Evolutionary conservation across 2,113 vertebrate species (phyloP).

Genomic region (Pimephales promelas): DNA sequence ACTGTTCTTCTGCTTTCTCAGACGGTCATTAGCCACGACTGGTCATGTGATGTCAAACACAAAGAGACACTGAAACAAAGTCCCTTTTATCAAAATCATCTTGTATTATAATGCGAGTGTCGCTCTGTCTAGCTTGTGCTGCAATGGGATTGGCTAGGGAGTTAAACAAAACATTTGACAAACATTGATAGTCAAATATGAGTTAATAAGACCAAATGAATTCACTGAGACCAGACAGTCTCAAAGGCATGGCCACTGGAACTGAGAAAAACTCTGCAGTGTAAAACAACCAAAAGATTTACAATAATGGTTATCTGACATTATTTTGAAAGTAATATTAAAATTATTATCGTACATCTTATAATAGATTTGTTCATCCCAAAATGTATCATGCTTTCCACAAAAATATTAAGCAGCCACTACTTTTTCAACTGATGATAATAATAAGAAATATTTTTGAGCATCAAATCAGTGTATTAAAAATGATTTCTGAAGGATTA

Average conservation of each 20-base stretch:
- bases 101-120: not conserved
- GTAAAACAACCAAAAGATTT: not conserved
- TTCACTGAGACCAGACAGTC: not conserved
- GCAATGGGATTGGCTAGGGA: not conserved
- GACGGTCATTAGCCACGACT: not conserved
- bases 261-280: not conserved
- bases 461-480: too few species aligned
- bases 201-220: not conserved
- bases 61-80: not conserved
- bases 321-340: not conserved
- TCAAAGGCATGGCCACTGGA: not conserved
- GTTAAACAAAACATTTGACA: not conserved
- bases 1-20: not conserved
- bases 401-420: too few species aligned
- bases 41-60: not conserved
- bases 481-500: too few species aligned
- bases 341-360: not conserved
- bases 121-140: not conserved
- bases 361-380: too few species aligned
- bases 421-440: not conserved
- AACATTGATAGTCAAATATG: constrained; percentile 1
- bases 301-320: not conserved
- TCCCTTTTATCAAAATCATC: not conserved
- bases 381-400: too few species aligned
- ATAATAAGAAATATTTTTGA: not conserved